Evolutionary conservation across 2,797 vertebrate genomes (phyloP).

Genomic region (Rachycentron canadum): DNA sequence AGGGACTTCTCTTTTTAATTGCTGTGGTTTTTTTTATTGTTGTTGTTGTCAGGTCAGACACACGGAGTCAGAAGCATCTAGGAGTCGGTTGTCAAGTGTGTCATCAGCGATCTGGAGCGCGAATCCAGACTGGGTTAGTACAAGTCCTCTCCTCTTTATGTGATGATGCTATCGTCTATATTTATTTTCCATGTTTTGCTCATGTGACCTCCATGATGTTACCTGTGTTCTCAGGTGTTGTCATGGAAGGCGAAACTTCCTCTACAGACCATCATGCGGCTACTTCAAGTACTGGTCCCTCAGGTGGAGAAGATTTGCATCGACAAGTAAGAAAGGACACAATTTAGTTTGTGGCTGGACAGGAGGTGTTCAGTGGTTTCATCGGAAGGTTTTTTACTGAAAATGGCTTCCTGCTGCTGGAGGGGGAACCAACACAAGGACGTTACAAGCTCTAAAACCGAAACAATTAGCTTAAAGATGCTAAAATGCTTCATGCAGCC

Average conservation of each 20-base stretch:
- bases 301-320: conserved; percentile 99
- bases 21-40: neutral
- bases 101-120: conserved; percentile 88
- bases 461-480: too few relatives aligned
- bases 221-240: conserved; percentile 82
- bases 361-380: too few relatives aligned
- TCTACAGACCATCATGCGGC: conserved; percentile 97
- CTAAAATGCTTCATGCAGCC: too few relatives aligned
- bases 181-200: too few relatives aligned
- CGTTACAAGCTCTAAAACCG: too few relatives aligned
- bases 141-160: neutral
- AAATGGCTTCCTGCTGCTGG: too few relatives aligned
- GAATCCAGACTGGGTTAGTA: conserved; percentile 92
- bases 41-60: conserved; percentile 70
- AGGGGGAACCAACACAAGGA: too few relatives aligned
- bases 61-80: conserved; percentile 72
- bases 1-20: neutral
- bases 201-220: neutral
- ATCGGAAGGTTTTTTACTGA: too few relatives aligned
- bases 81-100: conserved; percentile 86
- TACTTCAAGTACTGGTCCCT: conserved; percentile 96
- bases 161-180: too few relatives aligned
- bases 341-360: too few relatives aligned
- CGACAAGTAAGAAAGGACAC: conserved; percentile 90
- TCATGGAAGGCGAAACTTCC: conserved; percentile 97